Base-by-base conservation (phyloP, 2,113 vertebrate species). In the Zosterops pallidus region DNA sequence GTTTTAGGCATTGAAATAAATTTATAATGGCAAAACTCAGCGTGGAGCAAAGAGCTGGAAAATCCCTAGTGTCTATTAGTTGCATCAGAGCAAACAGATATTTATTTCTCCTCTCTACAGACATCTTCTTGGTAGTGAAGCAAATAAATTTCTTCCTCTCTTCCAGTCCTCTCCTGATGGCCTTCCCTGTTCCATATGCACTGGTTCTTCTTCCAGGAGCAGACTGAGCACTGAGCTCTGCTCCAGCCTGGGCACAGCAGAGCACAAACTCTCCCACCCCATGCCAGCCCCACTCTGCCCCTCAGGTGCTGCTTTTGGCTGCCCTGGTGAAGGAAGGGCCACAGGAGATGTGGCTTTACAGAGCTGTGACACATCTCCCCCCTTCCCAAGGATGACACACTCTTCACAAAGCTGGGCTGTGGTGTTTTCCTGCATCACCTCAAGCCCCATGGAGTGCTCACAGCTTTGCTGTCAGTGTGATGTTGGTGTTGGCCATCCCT, bases 381-480 rank as follows among this genome's bases (percentile, higher is more conserved):
- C 11, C 9, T 52, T 60, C 63, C 63, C 35, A 9, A 7, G 50
- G 62, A 33, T 80, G 75, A 26, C 68, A 29, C 72, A 20, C 25
- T 14, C 20, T 37, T 37, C 42, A 5, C 44, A 39, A 1, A 24
- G 7, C 57, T 33, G 74, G 41, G 67, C 28, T 74, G 8, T 35
- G 77, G 26, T 19, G 74, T 15, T 39, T 64, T 28, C 56, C 74
- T 82, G 91, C 69, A 26, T 65, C 84, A 16, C 76, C 41, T 25
- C 33, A 0, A 11, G 39, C 41, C 72, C 79, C 69, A 35, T 0
- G 2, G 52, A 6, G 11, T 0, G 28, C 72, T 69, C 65, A 5
- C 19, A 35, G 49, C 70, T 47, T 16, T n/a, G 46, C 42, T 3
- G 3, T 11, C 65, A 10, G 41, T 4, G 28, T 24, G 44, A 42